These are phyloP conservation scores for Empis stercorea DNA, from an alignment of 2,888 invertebrate species.

Conservation along the genomic window DNA sequence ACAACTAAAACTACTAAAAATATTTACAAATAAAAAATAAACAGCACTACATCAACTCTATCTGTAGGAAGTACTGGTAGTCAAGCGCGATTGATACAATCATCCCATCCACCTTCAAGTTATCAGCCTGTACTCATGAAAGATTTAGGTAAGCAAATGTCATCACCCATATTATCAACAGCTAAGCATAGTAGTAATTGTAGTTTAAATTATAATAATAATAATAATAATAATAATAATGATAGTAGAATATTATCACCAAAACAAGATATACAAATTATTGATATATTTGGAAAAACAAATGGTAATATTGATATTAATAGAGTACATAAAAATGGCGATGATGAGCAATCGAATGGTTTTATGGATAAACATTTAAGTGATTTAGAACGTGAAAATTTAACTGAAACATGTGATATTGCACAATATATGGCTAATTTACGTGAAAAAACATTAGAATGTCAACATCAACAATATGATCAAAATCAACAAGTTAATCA, in stretches of 20 bases:
- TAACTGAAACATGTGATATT: conserved; percentile 33
- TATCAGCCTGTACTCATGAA: conserved; percentile 80
- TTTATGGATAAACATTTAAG: conserved; percentile 36
- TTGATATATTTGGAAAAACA: conserved; percentile 25
- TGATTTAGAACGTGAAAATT: conserved; percentile 33
- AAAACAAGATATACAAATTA: conserved; percentile 33
- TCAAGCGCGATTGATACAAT: conserved; percentile 84
- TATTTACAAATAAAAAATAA: neutral
- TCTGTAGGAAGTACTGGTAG: conserved; percentile 89
- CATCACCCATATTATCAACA: conserved; percentile 20
- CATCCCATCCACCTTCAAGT: conserved; percentile 84
- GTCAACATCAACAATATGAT: conserved; percentile 18
- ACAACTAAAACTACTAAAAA: no score
- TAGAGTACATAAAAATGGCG: conserved; percentile 16
- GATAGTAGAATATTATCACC: conserved; percentile 20
- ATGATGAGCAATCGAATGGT: conserved; percentile 30
- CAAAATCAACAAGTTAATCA: conserved; percentile 26
- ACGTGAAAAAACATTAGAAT: conserved; percentile 32
- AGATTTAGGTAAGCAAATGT: conserved; percentile 67
- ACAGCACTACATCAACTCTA: conserved; percentile 83
- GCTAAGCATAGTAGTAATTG: conserved; percentile 12
- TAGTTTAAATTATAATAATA: conserved; percentile 4
- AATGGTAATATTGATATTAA: conserved; percentile 11
- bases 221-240: conserved; percentile 7
- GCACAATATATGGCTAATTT: conserved; percentile 36